These are phyloP conservation scores for Sardinella longiceps DNA, from an alignment of 2,797 vertebrate genomes.

Conservation along the genomic window DNA sequence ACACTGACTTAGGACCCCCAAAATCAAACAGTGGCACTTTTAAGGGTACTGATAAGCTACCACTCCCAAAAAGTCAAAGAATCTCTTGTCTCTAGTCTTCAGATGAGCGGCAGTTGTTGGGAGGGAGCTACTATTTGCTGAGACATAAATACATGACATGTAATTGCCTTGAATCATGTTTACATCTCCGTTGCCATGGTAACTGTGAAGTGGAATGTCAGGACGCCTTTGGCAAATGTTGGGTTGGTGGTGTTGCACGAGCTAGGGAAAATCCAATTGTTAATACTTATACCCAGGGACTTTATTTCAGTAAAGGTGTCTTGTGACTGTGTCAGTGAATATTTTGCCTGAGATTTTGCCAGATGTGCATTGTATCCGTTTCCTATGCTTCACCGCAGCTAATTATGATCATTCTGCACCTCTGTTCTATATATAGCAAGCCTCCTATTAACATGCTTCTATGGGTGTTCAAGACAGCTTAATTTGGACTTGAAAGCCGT, in stretches of 20 bases:
- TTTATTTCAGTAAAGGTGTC: background rate
- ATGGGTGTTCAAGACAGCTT: background rate
- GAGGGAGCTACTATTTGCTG: slow-evolving; percentile 38
- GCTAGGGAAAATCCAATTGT: background rate
- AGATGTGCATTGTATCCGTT: background rate
- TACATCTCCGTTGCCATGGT: slow-evolving; percentile 58
- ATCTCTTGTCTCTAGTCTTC: background rate
- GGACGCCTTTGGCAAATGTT: background rate
- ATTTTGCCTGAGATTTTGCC: background rate
- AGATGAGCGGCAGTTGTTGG: background rate
- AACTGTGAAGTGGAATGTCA: slow-evolving; percentile 16
- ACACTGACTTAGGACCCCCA: background rate
- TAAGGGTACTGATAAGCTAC: background rate
- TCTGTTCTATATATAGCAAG: background rate
- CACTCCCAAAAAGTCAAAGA: background rate
- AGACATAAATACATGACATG: slow-evolving; percentile 56
- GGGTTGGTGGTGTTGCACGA: background rate
- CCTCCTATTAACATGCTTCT: background rate
- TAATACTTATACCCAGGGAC: background rate
- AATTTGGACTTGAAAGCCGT: background rate
- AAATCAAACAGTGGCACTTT: background rate
- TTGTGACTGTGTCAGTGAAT: background rate
- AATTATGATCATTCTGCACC: background rate
- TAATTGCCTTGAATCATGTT: slow-evolving; percentile 60
- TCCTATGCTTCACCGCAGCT: background rate